Conservation (phyloP, 2,888 invertebrate genomes). For the Caenorhabditis wallacei region DNA sequence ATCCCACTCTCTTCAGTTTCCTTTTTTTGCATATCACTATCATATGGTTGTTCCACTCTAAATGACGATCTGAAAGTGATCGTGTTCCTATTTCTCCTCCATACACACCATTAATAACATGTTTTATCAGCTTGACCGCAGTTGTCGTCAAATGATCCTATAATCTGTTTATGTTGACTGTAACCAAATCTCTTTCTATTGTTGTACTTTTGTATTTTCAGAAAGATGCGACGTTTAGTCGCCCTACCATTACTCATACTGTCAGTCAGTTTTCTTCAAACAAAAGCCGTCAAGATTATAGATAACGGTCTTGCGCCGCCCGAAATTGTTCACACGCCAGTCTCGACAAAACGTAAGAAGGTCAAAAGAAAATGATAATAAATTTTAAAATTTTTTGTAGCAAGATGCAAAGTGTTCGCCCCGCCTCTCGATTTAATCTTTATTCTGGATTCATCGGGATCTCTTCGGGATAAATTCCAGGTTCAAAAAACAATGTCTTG, state of each 20-base stretch:
- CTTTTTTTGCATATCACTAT: slow-evolving; percentile 33
- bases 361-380: not conserved
- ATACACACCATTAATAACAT: slow-evolving; percentile 47
- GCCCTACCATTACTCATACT: slow-evolving; percentile 53
- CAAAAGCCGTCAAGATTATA: slow-evolving; percentile 76
- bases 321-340: slow-evolving; percentile 81
- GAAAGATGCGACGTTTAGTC: slow-evolving; percentile 59
- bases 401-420: slow-evolving; percentile 80
- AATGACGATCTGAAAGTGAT: slow-evolving; percentile 50
- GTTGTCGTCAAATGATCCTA: slow-evolving; percentile 31
- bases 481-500: too few relatives aligned
- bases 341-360: slow-evolving; percentile 77
- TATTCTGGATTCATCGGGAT: slow-evolving; percentile 82
- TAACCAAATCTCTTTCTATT: slow-evolving; percentile 11
- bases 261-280: slow-evolving; percentile 22
- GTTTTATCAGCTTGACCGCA: slow-evolving; percentile 50
- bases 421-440: slow-evolving; percentile 81
- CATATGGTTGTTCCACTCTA: slow-evolving; percentile 55
- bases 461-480: slow-evolving; percentile 79
- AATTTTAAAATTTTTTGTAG: slow-evolving; percentile 69
- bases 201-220: slow-evolving; percentile 20
- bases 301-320: slow-evolving; percentile 82
- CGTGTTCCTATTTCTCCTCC: slow-evolving; percentile 26
- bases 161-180: slow-evolving; percentile 37
- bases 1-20: slow-evolving; percentile 87